Conservation (phyloP, 2,888 invertebrate species). For the Tenthredo mesomela region DNA sequence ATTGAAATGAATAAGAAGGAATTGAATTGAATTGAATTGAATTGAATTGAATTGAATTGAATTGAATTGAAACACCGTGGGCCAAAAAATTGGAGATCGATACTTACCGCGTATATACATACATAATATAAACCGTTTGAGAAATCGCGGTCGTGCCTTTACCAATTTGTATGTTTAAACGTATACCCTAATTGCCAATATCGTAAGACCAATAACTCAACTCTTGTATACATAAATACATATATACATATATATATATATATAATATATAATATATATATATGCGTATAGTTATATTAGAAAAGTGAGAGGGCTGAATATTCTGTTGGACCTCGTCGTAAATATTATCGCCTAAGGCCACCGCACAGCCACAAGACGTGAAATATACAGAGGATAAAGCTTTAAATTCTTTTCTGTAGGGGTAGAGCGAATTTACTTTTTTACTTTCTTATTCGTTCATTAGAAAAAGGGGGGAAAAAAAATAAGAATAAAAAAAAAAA, state of each 20-base stretch:
- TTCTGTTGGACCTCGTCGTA: conserved; percentile 2
- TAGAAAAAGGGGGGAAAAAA: too few species aligned
- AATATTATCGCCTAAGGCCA: conserved; percentile 18
- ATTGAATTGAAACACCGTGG: neutral
- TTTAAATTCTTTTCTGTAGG: neutral
- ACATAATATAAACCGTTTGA: neutral
- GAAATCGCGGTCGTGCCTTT: conserved; percentile 11
- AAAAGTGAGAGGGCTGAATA: conserved; percentile 23
- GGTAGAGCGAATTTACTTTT: neutral
- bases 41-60: neutral
- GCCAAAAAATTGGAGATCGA: conserved; percentile 10
- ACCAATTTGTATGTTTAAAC: conserved; percentile 40
- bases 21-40: neutral
- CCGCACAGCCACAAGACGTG: neutral
- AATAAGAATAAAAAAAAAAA: neutral
- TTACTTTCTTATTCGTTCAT: conserved; percentile 18
- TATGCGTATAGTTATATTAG: neutral
- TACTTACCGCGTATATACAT: conserved; percentile 1
- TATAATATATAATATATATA: neutral
- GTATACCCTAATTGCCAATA: conserved; percentile 45
- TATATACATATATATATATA: neutral
- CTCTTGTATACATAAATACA: neutral
- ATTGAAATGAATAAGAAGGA: neutral
- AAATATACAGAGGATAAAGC: conserved; percentile 30
- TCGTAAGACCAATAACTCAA: conserved; percentile 36